Conservation (phyloP, 2,113 vertebrate species). For the Rhynchopsitta pachyrhyncha region DNA sequence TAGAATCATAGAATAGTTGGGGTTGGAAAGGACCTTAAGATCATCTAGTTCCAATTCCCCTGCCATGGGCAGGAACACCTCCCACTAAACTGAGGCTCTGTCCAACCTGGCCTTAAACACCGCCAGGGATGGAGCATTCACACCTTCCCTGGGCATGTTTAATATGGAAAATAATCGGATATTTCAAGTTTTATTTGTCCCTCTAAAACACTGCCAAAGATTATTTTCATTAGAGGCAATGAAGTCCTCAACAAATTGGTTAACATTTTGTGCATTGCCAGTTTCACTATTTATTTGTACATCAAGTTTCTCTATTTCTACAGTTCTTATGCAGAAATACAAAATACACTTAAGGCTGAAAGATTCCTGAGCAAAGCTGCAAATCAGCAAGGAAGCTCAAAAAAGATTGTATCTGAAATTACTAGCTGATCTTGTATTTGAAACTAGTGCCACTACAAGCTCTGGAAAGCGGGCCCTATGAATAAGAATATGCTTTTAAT, state of each 20-base stretch:
- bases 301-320: background rate
- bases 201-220: background rate
- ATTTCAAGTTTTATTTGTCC: background rate
- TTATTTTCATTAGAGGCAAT: background rate
- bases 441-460: background rate
- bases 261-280: background rate
- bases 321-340: background rate
- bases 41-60: too few relatives aligned
- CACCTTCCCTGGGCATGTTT: background rate
- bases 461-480: background rate
- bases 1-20: too few relatives aligned
- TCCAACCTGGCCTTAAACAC: too few relatives aligned
- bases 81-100: too few relatives aligned
- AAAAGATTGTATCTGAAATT: background rate
- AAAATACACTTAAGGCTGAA: background rate
- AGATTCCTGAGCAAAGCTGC: background rate
- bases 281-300: background rate
- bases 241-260: background rate
- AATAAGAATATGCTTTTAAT: background rate
- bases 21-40: too few relatives aligned
- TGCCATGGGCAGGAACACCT: too few relatives aligned
- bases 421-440: background rate
- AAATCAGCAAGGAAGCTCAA: background rate
- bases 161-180: background rate
- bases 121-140: too few relatives aligned